Evolutionary conservation across 2,113 vertebrate genomes (phyloP), one percentile per base, ranked within the genome.

Genomic region (Ranitomeya variabilis): DNA sequence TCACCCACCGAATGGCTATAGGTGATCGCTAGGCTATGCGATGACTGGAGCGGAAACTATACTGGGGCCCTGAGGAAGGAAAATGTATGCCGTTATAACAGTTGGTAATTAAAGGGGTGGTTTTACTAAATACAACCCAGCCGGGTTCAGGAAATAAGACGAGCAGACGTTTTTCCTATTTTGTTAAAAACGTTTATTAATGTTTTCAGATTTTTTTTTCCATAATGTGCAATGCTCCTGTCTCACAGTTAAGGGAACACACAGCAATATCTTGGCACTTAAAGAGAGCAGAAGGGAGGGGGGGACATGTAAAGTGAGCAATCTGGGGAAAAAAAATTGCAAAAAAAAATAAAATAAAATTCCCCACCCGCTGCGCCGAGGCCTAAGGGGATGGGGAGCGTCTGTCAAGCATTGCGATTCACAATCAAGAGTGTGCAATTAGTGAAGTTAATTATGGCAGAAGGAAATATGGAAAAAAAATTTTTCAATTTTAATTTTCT

Each of bases 251-350:
- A 83, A 83, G 87, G 87, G 87, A 88, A 88, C 80, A 88, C 87
- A 88, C 87, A 88, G 87, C 80, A 71, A 88, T 88, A 88, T 88
- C 87, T 88, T 88, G 87, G 87, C 87, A 88, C 87, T 88, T 88
- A 84, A 83, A 83, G 60, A 88, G 87, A 88, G 87, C 87, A 83
- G 80, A 83, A 51, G 71, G 80, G 80, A 77, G 26, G 26, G 26
- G 71, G 83, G 80, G 71, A 83, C 31, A 83, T 66, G 69, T 54
- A 64, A 21, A 31, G 71, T n/a, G 55, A 71, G 64, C 31, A 69
- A 18, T 86, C 7, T 52, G 69, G 80, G 74, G 37, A 73, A 69
- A 69, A 45, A 45, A 74, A 76, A 66, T 23, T 62, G 80, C 86
- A 9, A 73, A 62, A 60, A 74, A 74, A 31, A 31, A 31, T 31